These are phyloP conservation scores for Todiramphus chloris DNA, from an alignment of 2,113 vertebrate genomes.

Conservation along the genomic window DNA sequence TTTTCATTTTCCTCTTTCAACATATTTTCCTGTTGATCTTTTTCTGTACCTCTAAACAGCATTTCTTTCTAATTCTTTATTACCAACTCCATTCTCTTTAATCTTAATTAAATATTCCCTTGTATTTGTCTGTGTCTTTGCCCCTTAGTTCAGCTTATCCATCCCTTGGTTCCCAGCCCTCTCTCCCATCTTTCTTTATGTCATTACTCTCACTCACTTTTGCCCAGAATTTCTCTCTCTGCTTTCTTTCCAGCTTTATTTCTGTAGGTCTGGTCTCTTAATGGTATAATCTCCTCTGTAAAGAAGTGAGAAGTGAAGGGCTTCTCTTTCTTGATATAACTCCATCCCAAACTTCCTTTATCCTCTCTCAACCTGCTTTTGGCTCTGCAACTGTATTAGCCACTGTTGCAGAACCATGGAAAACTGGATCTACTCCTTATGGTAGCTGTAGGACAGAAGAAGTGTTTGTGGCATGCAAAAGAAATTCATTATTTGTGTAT, in stretches of 20 bases:
- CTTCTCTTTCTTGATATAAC: background rate
- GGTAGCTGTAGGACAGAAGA: background rate
- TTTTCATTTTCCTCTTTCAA: background rate
- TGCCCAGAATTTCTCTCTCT: background rate
- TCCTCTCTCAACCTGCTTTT: background rate
- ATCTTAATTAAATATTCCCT: background rate
- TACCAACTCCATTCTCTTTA: background rate
- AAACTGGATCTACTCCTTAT: background rate
- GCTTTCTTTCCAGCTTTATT: background rate
- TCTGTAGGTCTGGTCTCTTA: background rate
- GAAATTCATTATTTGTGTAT: background rate
- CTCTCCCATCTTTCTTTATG: background rate
- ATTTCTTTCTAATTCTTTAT: background rate
- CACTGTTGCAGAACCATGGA: background rate
- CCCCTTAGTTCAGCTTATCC: background rate
- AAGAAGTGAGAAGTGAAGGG: background rate
- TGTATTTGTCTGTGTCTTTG: background rate
- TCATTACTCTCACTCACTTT: background rate
- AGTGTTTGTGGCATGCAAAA: background rate
- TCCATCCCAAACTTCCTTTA: background rate
- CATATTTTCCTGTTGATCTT: background rate
- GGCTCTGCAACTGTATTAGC: background rate
- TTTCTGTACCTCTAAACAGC: background rate
- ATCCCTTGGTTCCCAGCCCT: background rate
- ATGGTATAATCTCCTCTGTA: background rate